Percentiles rank a stretch among this genome's conserved stretches.
phyloP scores from a whole-genome alignment of 2,113 vertebrate species.

The Sapayoa aenigma region DNA sequence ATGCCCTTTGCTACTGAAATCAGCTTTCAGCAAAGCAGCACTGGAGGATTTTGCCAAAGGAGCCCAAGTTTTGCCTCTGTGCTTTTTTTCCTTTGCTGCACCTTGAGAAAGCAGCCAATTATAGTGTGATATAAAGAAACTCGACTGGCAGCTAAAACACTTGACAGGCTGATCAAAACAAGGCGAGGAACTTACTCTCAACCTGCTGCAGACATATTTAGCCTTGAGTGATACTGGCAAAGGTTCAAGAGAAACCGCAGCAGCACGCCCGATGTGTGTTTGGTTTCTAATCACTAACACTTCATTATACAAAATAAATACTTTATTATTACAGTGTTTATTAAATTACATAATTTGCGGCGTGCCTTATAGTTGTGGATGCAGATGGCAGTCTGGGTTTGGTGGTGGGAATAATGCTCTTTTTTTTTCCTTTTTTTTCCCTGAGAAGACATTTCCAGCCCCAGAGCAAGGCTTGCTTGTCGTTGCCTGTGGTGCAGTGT shows the following conservation, averaged over 20 bases:
- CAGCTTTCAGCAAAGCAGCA: constrained; percentile 45
- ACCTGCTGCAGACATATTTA: constrained; percentile 64
- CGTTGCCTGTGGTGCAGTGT: not conserved
- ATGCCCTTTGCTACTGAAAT: constrained; percentile 67
- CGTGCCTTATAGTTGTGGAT: constrained; percentile 15
- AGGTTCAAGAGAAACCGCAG: constrained; percentile 70
- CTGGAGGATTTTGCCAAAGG: constrained; percentile 46
- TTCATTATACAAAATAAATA: constrained; percentile 74
- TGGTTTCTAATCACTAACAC: constrained; percentile 71
- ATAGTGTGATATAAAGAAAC: constrained; percentile 68
- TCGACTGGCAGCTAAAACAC: constrained; percentile 59
- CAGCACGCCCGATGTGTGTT: constrained; percentile 58
- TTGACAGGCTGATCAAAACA: constrained; percentile 69
- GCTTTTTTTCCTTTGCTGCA: constrained; percentile 25
- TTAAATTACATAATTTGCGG: constrained; percentile 65
- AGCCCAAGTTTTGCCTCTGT: not conserved
- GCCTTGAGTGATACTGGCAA: constrained; percentile 70
- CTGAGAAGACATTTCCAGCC: not conserved
- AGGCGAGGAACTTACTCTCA: constrained; percentile 56
- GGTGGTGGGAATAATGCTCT: not conserved
- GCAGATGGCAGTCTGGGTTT: constrained; percentile 50
- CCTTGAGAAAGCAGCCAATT: constrained; percentile 70
- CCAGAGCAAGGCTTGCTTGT: not conserved
- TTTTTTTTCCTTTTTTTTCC: not conserved
- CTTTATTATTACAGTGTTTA: constrained; percentile 70